Percentiles rank a stretch among this genome's conserved stretches.
phyloP scores from a whole-genome alignment of 2,797 vertebrate genomes.

The Aldrovandia affinis region DNA sequence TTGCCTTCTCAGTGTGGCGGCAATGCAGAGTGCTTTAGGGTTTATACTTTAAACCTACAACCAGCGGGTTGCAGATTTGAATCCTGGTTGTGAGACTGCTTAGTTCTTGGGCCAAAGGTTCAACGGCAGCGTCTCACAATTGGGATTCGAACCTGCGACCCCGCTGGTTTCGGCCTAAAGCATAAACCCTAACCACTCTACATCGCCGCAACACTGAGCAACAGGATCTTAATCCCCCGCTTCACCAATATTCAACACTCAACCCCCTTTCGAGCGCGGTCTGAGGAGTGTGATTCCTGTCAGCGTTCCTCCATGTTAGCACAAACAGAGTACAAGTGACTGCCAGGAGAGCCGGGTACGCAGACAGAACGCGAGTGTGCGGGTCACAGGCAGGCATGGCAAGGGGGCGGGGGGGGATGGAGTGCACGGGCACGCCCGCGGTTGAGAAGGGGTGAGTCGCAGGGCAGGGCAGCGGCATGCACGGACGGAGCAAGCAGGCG shows the following conservation, averaged over 20 bases:
- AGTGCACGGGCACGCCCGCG: background rate
- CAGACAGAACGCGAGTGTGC: background rate
- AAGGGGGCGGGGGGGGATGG: background rate
- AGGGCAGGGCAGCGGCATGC: background rate
- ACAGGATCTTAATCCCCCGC: background rate
- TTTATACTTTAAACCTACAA: too few species aligned
- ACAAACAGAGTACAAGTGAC: too few species aligned
- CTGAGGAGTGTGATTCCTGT: background rate
- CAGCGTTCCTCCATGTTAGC: background rate
- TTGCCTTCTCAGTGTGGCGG: too few species aligned
- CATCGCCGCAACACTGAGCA: background rate
- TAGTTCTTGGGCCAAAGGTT: background rate
- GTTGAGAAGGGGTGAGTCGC: background rate
- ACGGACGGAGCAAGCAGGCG: background rate
- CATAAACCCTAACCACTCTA: background rate
- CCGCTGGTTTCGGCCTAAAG: background rate
- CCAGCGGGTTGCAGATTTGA: background rate
- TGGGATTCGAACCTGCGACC: background rate
- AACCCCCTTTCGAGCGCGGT: background rate
- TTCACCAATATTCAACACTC: background rate
- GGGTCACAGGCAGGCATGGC: background rate
- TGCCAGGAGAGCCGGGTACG: background rate
- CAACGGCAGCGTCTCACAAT: background rate
- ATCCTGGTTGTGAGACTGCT: background rate
- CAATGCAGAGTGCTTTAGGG: too few species aligned